Evolutionary conservation across 2,797 vertebrate species (phyloP).

Genomic region (Spinus olivaceus): DNA sequence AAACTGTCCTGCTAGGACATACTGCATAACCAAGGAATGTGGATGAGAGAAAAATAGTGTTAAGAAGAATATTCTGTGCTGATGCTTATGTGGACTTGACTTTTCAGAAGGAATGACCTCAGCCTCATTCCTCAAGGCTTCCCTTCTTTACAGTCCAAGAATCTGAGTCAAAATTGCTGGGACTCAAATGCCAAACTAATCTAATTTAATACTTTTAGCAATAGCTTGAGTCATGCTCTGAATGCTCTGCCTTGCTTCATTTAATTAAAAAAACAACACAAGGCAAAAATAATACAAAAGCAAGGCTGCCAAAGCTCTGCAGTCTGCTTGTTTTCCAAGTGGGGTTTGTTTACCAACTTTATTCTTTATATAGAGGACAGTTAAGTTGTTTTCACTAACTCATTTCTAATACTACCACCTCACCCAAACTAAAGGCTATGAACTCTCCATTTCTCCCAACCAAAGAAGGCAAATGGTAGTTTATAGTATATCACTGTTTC

Average conservation of each 20-base stretch:
- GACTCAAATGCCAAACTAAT: conserved; percentile 68
- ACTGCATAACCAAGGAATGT: neutral
- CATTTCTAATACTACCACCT: conserved; percentile 9
- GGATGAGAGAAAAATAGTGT: neutral
- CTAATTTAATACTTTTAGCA: conserved; percentile 70
- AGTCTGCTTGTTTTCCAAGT: conserved; percentile 59
- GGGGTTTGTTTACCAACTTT: conserved; percentile 51
- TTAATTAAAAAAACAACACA: conserved; percentile 66
- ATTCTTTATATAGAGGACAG: conserved; percentile 47
- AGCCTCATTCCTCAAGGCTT: conserved; percentile 53
- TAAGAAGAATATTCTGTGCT: neutral
- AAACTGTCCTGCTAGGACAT: neutral
- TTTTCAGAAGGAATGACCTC: conserved; percentile 49
- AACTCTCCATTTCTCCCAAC: neutral
- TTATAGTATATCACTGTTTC: neutral
- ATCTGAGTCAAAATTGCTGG: conserved; percentile 55
- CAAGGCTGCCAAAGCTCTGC: conserved; percentile 48
- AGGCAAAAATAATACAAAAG: conserved; percentile 58
- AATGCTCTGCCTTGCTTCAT: conserved; percentile 59
- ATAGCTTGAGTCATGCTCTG: conserved; percentile 55
- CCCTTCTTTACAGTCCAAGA: conserved; percentile 45
- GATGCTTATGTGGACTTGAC: neutral
- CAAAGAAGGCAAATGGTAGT: neutral
- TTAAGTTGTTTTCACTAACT: conserved; percentile 3
- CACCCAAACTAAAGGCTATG: neutral